A percentile compares a stretch with the other conserved stretches of the same genome.
These are phyloP conservation scores for Sarotherodon lohbergeri DNA, from an alignment of 2,113 vertebrate genomes.

Conservation along the genomic window DNA sequence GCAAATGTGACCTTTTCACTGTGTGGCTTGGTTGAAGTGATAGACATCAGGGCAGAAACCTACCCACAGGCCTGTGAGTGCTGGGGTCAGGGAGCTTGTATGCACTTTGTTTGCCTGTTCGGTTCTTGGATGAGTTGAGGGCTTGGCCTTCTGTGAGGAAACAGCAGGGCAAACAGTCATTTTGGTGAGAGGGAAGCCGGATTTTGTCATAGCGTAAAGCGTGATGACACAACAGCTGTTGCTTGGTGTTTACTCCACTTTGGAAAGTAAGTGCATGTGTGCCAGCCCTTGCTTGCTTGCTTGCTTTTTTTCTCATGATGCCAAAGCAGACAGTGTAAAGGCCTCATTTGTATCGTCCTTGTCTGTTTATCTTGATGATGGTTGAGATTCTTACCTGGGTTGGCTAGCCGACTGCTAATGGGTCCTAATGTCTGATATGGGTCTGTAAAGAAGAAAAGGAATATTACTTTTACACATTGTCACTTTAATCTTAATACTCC, in stretches of 20 bases:
- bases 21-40: slow-evolving; percentile 44
- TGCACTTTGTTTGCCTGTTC: slow-evolving; percentile 69
- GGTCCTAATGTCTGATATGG: slow-evolving; percentile 96
- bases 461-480: rapidly evolving
- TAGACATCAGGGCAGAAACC: slow-evolving; percentile 52
- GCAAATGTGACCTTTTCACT: slow-evolving; percentile 74
- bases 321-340: slow-evolving; percentile 70
- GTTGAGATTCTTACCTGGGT: slow-evolving; percentile 84
- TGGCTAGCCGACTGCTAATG: slow-evolving; percentile 93
- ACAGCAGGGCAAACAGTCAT: slow-evolving; percentile 70
- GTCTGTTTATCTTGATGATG: background rate
- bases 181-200: slow-evolving; percentile 36
- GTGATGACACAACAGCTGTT: slow-evolving; percentile 24
- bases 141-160: slow-evolving; percentile 74
- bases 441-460: slow-evolving; percentile 70
- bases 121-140: slow-evolving; percentile 68
- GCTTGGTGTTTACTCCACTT: slow-evolving; percentile 1
- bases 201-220: slow-evolving; percentile 15
- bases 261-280: background rate
- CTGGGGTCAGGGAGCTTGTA: slow-evolving; percentile 71
- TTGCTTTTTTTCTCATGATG: background rate
- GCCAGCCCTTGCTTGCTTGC: background rate
- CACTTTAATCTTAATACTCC: background rate
- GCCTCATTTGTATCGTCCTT: slow-evolving; percentile 56
- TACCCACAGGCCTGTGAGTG: slow-evolving; percentile 78